phyloP scores from a whole-genome alignment of 2,113 vertebrate genomes.

The Oxygymnocypris stewartii region DNA sequence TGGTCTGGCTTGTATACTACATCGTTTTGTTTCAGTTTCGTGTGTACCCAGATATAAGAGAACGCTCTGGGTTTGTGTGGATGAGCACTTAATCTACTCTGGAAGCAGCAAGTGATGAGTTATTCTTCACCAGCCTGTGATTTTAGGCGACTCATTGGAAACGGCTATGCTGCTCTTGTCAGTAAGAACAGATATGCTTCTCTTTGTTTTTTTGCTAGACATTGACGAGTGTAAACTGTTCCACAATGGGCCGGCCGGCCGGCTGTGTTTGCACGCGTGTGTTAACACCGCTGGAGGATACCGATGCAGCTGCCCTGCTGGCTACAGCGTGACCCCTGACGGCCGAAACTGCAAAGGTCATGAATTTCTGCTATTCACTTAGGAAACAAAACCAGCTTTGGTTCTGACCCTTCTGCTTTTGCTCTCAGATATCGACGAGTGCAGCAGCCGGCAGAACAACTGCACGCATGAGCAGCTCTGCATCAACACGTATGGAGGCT shows the following conservation, averaged over 20 bases:
- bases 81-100: no score
- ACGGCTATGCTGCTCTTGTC: not conserved
- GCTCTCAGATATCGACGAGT: conserved; percentile 82
- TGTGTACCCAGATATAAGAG: no score
- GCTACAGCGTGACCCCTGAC: conserved; percentile 78
- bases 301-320: conserved; percentile 80
- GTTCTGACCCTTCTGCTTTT: not conserved
- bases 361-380: no score
- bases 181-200: not conserved
- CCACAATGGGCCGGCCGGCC: conserved; percentile 75
- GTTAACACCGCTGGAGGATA: conserved; percentile 86
- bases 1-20: no score
- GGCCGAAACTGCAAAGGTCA: conserved; percentile 81
- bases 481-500: conserved; percentile 82
- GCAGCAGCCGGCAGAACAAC: conserved; percentile 76
- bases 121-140: not conserved
- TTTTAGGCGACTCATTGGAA: not conserved
- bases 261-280: conserved; percentile 81
- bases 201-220: conserved; percentile 65
- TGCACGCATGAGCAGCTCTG: conserved; percentile 81
- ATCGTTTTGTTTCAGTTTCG: no score
- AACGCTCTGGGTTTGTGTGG: no score
- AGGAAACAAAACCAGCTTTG: no score
- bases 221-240: conserved; percentile 87
- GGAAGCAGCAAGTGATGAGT: not conserved